Base-by-base conservation (phyloP, 1,140 invertebrate species). In the Aphidius ervi region DNA sequence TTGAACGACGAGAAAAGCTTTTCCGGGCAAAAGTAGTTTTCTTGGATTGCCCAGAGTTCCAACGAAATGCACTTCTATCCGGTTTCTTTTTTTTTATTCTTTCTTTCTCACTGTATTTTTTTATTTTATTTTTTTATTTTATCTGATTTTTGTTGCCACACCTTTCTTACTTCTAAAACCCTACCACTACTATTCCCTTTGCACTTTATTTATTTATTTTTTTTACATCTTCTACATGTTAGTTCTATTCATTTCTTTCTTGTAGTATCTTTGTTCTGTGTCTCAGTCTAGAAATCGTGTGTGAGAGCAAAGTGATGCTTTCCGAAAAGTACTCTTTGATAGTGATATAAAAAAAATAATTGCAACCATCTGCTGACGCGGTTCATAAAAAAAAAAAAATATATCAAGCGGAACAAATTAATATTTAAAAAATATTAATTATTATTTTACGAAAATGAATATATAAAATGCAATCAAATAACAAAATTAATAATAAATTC, bases 1-100 rank as follows among this genome's bases (percentile, higher is more conserved):
- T 5, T 41, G 41, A 16, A 47, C 47, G 56, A 57, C 46, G 23
- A 31, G 37, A 42, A 57, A 57, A 57, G 56, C 56, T 57, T 48
- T 57, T 57, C 31, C n/a, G 9, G 16, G 8, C 6, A 23, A 56
- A 39, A 48, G n/a, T 9, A 58, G 43, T 47, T 9, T 31, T 20
- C 43, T 47, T 58, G 10, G 49, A 58, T 49, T 58, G 47, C 46
- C 43, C 56, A 58, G 23, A 49, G 37, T 58, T 31, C 49, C 37
- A 40, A 58, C 41, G 31, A 58, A 58, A 58, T 47, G 56, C 56
- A 46, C 47, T 58, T 49, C n/a, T 46, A 50, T 58, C 16, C 40
- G 56, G 39, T 47, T 31, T 31, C 4, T 31, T 31, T 16, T 16
- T 16, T 16, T 16, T 16, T 16, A 16, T 16, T 16, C 16, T 16